Evolutionary conservation across 30 jellyfish, hydroid and myxozoan species (phyloP).

Genomic region (Turritopsis dohrnii): DNA sequence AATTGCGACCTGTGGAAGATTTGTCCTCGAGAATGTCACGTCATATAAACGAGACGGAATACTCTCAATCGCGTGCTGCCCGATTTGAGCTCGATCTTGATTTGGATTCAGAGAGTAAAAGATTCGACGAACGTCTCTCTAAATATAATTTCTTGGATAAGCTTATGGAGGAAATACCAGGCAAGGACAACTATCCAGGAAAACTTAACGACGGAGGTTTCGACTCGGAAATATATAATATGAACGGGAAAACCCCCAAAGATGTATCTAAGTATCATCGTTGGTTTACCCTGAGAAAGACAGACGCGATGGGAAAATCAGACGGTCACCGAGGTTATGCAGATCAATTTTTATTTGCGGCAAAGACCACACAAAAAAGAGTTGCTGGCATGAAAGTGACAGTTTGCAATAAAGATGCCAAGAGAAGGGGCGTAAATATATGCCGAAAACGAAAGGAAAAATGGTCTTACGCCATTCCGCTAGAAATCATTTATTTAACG

Average conservation of each 20-base stretch:
- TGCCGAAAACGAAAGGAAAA: constrained; percentile 52
- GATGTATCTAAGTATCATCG: constrained; percentile 73
- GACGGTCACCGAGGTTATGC: constrained; percentile 44
- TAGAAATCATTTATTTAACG: constrained; percentile 80
- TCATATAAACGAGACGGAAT: constrained; percentile 34
- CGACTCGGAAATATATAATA: constrained; percentile 44
- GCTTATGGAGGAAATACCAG: constrained; percentile 86
- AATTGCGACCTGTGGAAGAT: constrained; percentile 64
- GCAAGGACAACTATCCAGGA: constrained; percentile 76
- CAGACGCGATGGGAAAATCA: constrained; percentile 17
- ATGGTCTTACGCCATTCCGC: constrained; percentile 92
- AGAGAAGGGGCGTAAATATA: neutral
- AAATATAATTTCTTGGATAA: constrained; percentile 50
- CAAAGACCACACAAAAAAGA: constrained; percentile 73
- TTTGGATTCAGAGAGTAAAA: constrained; percentile 10
- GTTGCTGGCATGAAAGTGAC: constrained; percentile 38
- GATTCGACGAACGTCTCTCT: neutral
- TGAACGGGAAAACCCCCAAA: constrained; percentile 30
- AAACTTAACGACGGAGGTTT: constrained; percentile 55
- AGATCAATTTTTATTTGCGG: constrained; percentile 59
- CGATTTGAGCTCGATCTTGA: constrained; percentile 57
- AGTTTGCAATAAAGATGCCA: constrained; percentile 21
- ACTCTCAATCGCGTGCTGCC: constrained; percentile 65
- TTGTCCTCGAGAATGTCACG: constrained; percentile 60
- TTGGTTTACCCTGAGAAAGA: constrained; percentile 34